phyloP scores from a whole-genome alignment of 2,797 vertebrate species.

The Dermochelys coriacea region DNA sequence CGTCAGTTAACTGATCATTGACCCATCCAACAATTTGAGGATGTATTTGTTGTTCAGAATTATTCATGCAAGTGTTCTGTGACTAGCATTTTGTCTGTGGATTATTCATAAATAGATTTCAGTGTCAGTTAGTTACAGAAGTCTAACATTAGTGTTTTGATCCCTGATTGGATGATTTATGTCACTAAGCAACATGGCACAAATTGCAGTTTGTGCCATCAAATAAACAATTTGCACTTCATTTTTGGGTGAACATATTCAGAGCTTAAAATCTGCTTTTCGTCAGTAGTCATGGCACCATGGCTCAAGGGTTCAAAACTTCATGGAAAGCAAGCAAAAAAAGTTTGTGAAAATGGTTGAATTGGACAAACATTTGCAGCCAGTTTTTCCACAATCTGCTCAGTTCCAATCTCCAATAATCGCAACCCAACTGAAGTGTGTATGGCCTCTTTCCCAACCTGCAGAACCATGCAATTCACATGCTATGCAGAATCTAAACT shows the following conservation, averaged over 20 bases:
- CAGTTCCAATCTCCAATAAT: not conserved
- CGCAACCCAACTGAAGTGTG: not conserved
- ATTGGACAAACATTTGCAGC: not conserved
- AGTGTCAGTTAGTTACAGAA: conserved; percentile 2
- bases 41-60: conserved; percentile 37
- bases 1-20: not conserved
- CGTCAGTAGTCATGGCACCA: fast-evolving
- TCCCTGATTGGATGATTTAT: conserved; percentile 29
- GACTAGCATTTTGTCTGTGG: not conserved
- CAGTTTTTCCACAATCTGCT: not conserved
- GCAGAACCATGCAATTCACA: not conserved
- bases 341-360: not conserved
- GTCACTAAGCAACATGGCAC: conserved; percentile 71
- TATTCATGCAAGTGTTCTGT: not conserved
- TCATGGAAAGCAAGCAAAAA: not conserved
- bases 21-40: not conserved
- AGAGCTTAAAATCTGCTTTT: not conserved
- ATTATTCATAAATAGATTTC: conserved; percentile 55
- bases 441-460: not conserved
- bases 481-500: not conserved
- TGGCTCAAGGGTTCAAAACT: not conserved
- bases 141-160: conserved; percentile 19
- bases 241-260: conserved; percentile 50
- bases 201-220: conserved; percentile 69
- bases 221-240: conserved; percentile 59